These are phyloP conservation scores for Thermophis baileyi DNA, from an alignment of 2,113 vertebrate species.

Conservation along the genomic window DNA sequence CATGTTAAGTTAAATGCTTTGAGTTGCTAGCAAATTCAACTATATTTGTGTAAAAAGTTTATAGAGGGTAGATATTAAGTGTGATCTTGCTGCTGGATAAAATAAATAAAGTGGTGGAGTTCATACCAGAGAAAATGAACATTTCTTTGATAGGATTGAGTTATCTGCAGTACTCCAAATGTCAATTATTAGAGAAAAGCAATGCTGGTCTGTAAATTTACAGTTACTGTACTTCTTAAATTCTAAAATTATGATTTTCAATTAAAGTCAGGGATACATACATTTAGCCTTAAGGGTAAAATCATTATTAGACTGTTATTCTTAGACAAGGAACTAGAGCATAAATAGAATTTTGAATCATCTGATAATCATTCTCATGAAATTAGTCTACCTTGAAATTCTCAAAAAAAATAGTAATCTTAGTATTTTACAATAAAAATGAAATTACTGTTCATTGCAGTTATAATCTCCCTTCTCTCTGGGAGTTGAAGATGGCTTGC, in stretches of 20 bases:
- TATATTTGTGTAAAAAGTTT: not conserved
- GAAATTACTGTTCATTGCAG: not conserved
- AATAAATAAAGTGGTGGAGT: not conserved
- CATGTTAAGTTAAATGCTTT: conserved; percentile 47
- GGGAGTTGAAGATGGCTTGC: not conserved
- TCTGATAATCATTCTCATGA: not conserved
- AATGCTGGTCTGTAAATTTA: not conserved
- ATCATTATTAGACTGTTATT: not conserved
- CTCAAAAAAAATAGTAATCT: not conserved
- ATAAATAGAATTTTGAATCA: not conserved
- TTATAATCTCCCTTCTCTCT: not conserved
- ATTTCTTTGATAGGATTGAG: not conserved
- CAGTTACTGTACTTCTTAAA: not conserved
- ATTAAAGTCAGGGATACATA: not conserved
- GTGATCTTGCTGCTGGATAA: not conserved
- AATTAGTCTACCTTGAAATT: not conserved
- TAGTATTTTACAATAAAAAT: not conserved
- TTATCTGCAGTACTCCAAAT: not conserved
- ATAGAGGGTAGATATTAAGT: not conserved
- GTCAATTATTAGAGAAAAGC: not conserved
- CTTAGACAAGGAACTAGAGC: not conserved
- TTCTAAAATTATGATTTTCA: not conserved
- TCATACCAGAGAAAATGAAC: not conserved
- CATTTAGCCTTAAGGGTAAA: not conserved
- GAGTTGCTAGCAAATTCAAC: conserved; percentile 40